Percentiles rank a stretch among this genome's conserved stretches.
phyloP scores from a whole-genome alignment of 2,888 invertebrate species.

The Parapristionchus giblindavisi region DNA sequence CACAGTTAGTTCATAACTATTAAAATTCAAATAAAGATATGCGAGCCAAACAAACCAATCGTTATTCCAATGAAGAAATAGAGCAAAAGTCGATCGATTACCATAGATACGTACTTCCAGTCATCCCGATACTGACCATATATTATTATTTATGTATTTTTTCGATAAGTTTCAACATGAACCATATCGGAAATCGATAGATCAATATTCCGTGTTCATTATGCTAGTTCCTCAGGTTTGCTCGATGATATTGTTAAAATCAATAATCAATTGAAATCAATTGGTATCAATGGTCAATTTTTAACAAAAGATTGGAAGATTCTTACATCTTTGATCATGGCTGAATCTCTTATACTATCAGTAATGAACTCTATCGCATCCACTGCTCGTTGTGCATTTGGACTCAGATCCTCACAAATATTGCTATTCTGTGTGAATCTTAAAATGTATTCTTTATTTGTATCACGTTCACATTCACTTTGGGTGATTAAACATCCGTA shows the following conservation, averaged over 20 bases:
- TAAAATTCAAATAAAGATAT: too few species aligned
- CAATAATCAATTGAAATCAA: too few species aligned
- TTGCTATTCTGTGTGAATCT: background rate
- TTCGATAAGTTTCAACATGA: background rate
- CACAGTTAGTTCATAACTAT: too few species aligned
- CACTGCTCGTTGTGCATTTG: slow-evolving; percentile 56
- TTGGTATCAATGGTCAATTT: too few species aligned
- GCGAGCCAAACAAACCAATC: too few species aligned
- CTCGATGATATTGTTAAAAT: too few species aligned
- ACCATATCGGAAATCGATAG: background rate
- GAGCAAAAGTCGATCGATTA: slow-evolving; percentile 73
- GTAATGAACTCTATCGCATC: slow-evolving; percentile 69
- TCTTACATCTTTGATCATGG: slow-evolving; percentile 66
- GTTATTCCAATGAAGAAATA: slow-evolving; percentile 72
- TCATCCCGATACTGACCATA: slow-evolving; percentile 74
- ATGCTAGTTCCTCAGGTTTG: too few species aligned
- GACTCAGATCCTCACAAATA: slow-evolving; percentile 43
- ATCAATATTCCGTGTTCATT: too few species aligned
- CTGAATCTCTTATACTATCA: slow-evolving; percentile 67
- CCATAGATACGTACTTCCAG: slow-evolving; percentile 74
- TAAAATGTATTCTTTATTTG: too few species aligned
- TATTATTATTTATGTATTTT: slow-evolving; percentile 37
- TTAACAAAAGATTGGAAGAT: background rate
- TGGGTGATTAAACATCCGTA: too few species aligned
- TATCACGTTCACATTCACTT: too few species aligned